phyloP scores from a whole-genome alignment of 23 tunicate genomes.

The Trididemnum nubilum region DNA sequence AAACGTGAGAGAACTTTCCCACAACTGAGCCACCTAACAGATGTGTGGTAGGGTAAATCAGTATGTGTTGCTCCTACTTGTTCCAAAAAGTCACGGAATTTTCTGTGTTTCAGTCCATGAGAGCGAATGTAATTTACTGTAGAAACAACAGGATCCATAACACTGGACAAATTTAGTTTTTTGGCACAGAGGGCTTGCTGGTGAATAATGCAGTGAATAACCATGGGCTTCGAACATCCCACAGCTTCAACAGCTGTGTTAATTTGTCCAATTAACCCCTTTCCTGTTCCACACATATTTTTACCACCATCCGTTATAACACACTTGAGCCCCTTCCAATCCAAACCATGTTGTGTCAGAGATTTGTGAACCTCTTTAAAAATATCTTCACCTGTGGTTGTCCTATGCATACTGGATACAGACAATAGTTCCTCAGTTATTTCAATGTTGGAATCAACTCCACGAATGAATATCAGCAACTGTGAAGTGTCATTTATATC shows the following conservation, averaged over 20 bases:
- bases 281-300: conserved; percentile 1
- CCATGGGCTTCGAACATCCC: neutral
- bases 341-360: neutral
- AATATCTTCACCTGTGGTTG: conserved; percentile 1
- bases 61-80: neutral
- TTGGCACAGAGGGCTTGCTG: neutral
- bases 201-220: no score
- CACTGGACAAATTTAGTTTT: neutral
- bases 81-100: neutral
- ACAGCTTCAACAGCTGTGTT: neutral
- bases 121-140: neutral
- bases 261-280: neutral
- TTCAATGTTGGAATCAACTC: neutral
- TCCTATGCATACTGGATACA: conserved; percentile 7
- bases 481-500: neutral
- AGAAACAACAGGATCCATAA: neutral
- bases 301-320: neutral
- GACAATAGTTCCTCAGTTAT: neutral
- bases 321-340: neutral
- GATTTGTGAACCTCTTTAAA: neutral
- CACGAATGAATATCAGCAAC: neutral
- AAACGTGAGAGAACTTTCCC: neutral
- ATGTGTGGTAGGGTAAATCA: conserved; percentile 9
- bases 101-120: neutral
- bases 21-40: neutral